phyloP scores from a whole-genome alignment of 1,140 invertebrate species.

The Brachionus koreanus region DNA sequence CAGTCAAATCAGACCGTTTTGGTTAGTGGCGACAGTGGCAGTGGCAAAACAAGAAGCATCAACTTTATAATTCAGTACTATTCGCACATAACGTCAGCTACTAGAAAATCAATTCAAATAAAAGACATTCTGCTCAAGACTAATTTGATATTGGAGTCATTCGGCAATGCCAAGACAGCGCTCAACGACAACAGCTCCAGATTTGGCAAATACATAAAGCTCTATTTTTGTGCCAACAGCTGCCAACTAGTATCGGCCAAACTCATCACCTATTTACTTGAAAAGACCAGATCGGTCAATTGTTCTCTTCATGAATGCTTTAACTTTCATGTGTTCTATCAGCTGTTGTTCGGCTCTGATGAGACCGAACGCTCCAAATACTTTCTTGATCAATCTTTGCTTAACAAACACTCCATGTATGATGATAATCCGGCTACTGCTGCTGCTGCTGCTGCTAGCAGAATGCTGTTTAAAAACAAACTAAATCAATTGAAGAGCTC shows the following conservation, averaged over 20 bases:
- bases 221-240: background rate
- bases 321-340: background rate
- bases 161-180: conserved; percentile 95
- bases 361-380: background rate
- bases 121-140: conserved; percentile 68
- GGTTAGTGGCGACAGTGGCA: conserved; percentile 10
- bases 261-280: background rate
- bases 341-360: background rate
- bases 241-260: background rate
- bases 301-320: background rate
- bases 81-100: background rate
- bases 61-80: conserved; percentile 5
- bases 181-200: conserved; percentile 97
- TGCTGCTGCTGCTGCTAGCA: background rate
- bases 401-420: background rate
- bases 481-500: background rate
- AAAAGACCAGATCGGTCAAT: background rate
- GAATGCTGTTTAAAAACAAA: background rate
- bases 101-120: conserved; percentile 63
- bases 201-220: conserved; percentile 70
- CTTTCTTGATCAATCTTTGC: background rate
- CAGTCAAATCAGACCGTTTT: background rate
- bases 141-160: conserved; percentile 94
- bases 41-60: background rate
- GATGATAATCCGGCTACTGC: background rate